Evolutionary conservation across 2,797 vertebrate species (phyloP).

Genomic region (Saxicola maurus): DNA sequence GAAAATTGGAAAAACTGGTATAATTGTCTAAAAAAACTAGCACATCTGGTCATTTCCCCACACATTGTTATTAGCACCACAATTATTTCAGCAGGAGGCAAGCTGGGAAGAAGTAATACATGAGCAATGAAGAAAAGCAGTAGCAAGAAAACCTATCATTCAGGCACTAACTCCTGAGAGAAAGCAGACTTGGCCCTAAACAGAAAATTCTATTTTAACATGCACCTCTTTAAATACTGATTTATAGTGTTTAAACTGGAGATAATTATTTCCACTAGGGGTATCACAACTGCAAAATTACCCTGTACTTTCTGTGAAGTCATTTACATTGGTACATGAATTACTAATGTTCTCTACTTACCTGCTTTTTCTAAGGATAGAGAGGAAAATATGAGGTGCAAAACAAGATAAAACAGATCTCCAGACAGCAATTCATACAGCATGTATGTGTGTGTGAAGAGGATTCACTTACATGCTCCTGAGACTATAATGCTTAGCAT

Average conservation of each 20-base stretch:
- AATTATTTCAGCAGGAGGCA: constrained; percentile 60
- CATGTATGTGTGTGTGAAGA: background rate
- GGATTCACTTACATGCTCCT: background rate
- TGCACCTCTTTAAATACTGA: constrained; percentile 7
- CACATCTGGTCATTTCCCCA: constrained; percentile 48
- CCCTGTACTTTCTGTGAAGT: background rate
- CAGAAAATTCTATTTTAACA: background rate
- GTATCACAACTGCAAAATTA: constrained; percentile 2
- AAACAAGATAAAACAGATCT: background rate
- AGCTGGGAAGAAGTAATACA: constrained; percentile 38
- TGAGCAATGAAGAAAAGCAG: constrained; percentile 28
- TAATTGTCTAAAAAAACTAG: constrained; percentile 55
- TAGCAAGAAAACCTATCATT: constrained; percentile 24
- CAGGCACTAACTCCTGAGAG: constrained; percentile 12
- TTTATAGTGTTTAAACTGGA: constrained; percentile 38
- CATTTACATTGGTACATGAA: background rate
- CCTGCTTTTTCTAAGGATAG: background rate
- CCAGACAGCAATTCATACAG: background rate
- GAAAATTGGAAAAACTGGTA: constrained; percentile 46
- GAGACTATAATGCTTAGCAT: background rate
- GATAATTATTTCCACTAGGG: constrained; percentile 26
- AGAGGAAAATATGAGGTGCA: background rate
- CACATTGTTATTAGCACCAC: constrained; percentile 51
- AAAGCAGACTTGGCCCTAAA: constrained; percentile 4
- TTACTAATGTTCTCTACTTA: background rate